Evolutionary conservation across 2,113 vertebrate genomes (phyloP), one percentile per base, ranked within the genome.

Genomic region (Albula glossodonta): DNA sequence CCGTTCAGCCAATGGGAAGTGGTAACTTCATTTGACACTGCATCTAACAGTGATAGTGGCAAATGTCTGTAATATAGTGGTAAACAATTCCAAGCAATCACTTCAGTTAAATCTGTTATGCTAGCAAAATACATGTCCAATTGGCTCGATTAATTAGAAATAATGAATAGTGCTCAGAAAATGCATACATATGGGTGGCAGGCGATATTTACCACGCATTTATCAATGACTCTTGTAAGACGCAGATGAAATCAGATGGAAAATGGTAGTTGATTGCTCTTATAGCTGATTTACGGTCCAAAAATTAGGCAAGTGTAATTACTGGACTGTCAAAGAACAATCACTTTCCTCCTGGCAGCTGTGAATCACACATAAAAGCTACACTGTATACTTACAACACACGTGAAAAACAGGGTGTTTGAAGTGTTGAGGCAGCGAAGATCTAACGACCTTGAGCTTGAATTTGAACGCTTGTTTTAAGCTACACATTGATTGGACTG

Each of bases 221-320:
- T 9, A n/a, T 74, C n/a, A 74, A 74, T 10, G 5, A 25, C n/a
- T 5, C 10, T 74, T 74, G 22, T 74, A 74, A 74, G n/a, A 25
- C n/a, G 70, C 70, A 74, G n/a, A n/a, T n/a, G n/a, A n/a, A 31
- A 22, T 19, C n/a, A 5, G 25, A 74, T 31, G 10, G 22, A 74
- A 4, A 10, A 2, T 31, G 70, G 70, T 74, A 74, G 70, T n/a
- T 74, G 70, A 74, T 74, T 74, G 70, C 70, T 31, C 66, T 84
- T n/a, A 13, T 51, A 84, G 53, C 48, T 52, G 22, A 84, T 77
- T 84, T 84, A 77, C 52, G 60, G 77, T 17, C 63, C 50, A 77
- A 25, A 52, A 50, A 77, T 50, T 15, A n/a, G 50, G 60, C 15
- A 19, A 66, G 60, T 49, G 63, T 77, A 51, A 84, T 84, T 53